Evolutionary conservation across 2,113 vertebrate genomes (phyloP).

Genomic region (Psettodes erumei): DNA sequence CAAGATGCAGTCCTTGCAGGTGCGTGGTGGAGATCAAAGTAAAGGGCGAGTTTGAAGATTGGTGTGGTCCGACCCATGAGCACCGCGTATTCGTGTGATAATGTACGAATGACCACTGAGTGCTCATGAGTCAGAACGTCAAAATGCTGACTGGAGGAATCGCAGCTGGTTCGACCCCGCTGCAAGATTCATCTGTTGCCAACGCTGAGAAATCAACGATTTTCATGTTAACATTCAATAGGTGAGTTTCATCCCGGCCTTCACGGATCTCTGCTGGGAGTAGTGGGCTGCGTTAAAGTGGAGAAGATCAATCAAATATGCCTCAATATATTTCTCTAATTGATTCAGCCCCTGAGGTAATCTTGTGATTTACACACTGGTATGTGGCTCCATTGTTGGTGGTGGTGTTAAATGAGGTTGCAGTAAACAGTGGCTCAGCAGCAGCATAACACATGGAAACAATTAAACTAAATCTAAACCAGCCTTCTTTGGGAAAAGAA

Average conservation of each 20-base stretch:
- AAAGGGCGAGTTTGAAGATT: too few species aligned
- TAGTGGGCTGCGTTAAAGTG: background rate
- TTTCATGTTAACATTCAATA: background rate
- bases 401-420: conserved; percentile 47
- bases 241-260: background rate
- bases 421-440: conserved; percentile 62
- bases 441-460: conserved; percentile 63
- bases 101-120: background rate
- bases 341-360: conserved; percentile 8
- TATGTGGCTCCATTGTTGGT: conserved; percentile 34
- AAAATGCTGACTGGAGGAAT: too few species aligned
- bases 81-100: background rate
- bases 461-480: conserved; percentile 63
- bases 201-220: background rate
- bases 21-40: background rate
- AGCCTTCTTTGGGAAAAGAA: conserved; percentile 41
- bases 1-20: background rate
- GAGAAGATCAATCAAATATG: conserved; percentile 9
- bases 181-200: conserved; percentile 4
- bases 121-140: background rate
- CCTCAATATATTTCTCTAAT: background rate
- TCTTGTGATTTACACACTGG: conserved; percentile 23
- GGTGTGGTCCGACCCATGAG: background rate
- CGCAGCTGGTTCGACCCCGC: too few species aligned
- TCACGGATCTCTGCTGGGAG: background rate